phyloP scores from a whole-genome alignment of 2,888 invertebrate species.

The Eretmocerus hayati region DNA sequence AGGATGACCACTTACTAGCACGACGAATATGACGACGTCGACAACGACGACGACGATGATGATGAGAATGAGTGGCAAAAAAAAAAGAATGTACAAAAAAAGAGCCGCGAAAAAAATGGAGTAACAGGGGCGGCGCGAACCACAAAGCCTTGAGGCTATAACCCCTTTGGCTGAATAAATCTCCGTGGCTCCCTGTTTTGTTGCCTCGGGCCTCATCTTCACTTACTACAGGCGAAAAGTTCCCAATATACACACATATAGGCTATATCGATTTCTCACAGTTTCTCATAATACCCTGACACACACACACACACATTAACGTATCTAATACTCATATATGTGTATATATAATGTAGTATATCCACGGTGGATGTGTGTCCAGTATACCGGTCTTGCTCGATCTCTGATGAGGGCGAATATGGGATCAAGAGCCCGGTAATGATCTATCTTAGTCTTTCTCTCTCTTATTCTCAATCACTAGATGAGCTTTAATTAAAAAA shows the following conservation, averaged over 20 bases:
- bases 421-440: conserved; percentile 16
- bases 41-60: conserved; percentile 24
- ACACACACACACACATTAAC: conserved; percentile 4
- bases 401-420: too few relatives aligned
- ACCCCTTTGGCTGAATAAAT: conserved; percentile 43
- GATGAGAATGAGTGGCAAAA: neutral
- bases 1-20: conserved; percentile 26
- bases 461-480: conserved; percentile 32
- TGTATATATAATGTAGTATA: too few relatives aligned
- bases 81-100: conserved; percentile 2
- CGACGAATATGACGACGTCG: conserved; percentile 27
- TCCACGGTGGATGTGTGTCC: too few relatives aligned
- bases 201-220: conserved; percentile 34
- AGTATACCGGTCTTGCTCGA: conserved; percentile 4
- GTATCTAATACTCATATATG: conserved; percentile 2
- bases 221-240: too few relatives aligned
- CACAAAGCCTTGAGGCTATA: neutral
- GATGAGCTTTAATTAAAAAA: conserved; percentile 48
- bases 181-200: conserved; percentile 45
- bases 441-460: conserved; percentile 18
- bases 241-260: too few relatives aligned
- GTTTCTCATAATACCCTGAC: too few relatives aligned
- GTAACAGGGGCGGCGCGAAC: neutral
- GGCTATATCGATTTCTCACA: too few relatives aligned
- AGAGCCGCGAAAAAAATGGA: too few relatives aligned